phyloP scores from a whole-genome alignment of 2,888 invertebrate species.

The Tenthredo notha region DNA sequence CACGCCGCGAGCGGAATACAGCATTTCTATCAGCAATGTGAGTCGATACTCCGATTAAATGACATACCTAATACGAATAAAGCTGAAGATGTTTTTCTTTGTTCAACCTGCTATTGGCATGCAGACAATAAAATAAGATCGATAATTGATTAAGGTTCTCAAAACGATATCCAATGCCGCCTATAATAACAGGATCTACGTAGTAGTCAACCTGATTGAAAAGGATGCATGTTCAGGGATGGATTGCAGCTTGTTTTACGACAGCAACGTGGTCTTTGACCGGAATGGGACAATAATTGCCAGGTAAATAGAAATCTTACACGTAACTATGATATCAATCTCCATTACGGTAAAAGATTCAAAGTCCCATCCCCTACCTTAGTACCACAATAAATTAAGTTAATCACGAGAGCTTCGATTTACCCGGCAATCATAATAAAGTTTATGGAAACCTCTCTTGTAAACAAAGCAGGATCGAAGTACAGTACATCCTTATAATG shows the following conservation, averaged over 20 bases:
- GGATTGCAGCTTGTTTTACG: conserved; percentile 76
- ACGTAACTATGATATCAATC: not conserved
- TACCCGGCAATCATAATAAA: conserved; percentile 28
- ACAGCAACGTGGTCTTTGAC: conserved; percentile 81
- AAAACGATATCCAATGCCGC: conserved; percentile 78
- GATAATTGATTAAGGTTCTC: conserved; percentile 69
- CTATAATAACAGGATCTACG: conserved; percentile 74
- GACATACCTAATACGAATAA: not conserved
- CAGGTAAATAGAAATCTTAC: conserved; percentile 72
- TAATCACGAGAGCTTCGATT: conserved; percentile 4
- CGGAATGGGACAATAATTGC: conserved; percentile 79
- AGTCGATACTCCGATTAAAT: not conserved
- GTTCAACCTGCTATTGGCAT: not conserved
- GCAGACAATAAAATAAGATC: conserved; percentile 44
- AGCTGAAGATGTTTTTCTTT: not conserved
- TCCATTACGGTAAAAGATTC: not conserved
- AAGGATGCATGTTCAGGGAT: conserved; percentile 70
- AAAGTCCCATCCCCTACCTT: not conserved
- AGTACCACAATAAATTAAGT: not conserved
- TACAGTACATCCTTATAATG: not conserved
- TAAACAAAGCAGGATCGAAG: not conserved
- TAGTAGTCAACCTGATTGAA: conserved; percentile 80
- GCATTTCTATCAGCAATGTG: conserved; percentile 61
- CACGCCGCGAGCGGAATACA: conserved; percentile 62
- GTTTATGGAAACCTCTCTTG: not conserved